Base-by-base conservation (phyloP, 64 coral and sea anemone genomes). In the Orbicella faveolata region DNA sequence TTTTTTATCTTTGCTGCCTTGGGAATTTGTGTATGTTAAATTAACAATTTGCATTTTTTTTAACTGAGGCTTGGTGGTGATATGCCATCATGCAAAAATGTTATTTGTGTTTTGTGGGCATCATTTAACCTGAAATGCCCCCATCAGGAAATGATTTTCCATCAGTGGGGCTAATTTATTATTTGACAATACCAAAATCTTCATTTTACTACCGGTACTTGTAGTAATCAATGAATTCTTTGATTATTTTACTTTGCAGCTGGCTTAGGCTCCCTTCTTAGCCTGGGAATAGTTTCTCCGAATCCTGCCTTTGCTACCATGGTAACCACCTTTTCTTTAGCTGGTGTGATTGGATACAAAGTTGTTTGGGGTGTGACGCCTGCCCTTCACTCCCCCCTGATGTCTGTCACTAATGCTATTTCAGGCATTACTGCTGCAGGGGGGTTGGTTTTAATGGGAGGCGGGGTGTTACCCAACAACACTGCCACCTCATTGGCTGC, bases 291-390 rank as follows among this genome's bases (percentile, higher is more conserved):
- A 19, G 89, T 48, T 0, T 95, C 97, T 37, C 97, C 97, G 2
- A 99, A 99, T 90, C 87, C 94, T 36, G 97, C 93, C 39, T 99
- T 99, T 94, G 97, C 94, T 25, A 89, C 94, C 77, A 99, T 99
- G 97, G 91, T 99, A 66, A 99, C 97, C 4, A 99, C 97, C 23
- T 99, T 99, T 79, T 99, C 97, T 80, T 52, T 99, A 23, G 91
- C 97, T 76, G 97, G 97, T 21, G 94, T 99, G 36, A 99, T 99
- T 91, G 97, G 97, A 12, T 99, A 99, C 91, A 99, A 99, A 64
- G 97, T 99, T 35, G 97, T 99, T 9, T 99, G 97, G 97, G 97
- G 97, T 35, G 97, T 99, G 15, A 99, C 94, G 0, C 97, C 97
- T 84, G 91, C 97, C 37, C 94, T 99, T 34, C 97, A 99, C 70